phyloP scores from a whole-genome alignment of 2,797 vertebrate species.

The Pseudomugil gertrudae region DNA sequence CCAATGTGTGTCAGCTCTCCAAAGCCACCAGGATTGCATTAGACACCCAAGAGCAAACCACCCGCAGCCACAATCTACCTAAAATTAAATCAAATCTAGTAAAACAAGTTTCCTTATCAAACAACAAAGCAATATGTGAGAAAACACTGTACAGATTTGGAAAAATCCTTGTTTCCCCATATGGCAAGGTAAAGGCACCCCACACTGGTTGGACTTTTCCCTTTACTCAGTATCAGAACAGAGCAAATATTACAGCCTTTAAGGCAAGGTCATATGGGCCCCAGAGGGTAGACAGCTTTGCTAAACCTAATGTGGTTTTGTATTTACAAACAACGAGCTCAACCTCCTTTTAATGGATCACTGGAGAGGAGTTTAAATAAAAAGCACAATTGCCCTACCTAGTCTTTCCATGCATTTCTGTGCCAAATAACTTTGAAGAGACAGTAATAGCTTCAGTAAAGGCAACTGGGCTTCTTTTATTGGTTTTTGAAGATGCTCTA shows the following conservation, averaged over 20 bases:
- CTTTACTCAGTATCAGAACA: conserved; percentile 36
- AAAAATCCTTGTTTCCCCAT: conserved; percentile 25
- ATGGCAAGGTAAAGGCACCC: conserved; percentile 41
- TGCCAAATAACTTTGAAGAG: conserved; percentile 55
- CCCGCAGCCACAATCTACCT: conserved; percentile 55
- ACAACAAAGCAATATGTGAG: conserved; percentile 48
- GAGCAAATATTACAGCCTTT: conserved; percentile 60
- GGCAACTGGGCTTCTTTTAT: neutral
- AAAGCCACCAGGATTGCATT: conserved; percentile 70
- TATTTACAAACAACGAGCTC: conserved; percentile 62
- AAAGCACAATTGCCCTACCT: conserved; percentile 57
- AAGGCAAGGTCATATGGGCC: conserved; percentile 60
- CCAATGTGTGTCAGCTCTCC: conserved; percentile 74
- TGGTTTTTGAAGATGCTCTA: neutral
- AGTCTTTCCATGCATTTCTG: conserved; percentile 34
- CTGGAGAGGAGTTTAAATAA: conserved; percentile 39
- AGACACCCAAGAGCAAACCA: conserved; percentile 63
- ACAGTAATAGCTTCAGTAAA: neutral
- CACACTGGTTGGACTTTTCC: conserved; percentile 44
- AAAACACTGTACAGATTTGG: conserved; percentile 20
- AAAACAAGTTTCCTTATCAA: conserved; percentile 62
- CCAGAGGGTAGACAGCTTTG: conserved; percentile 33
- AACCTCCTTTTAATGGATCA: conserved; percentile 59
- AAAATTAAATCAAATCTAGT: conserved; percentile 67
- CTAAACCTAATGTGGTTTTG: conserved; percentile 56